Conservation (phyloP, 1,140 invertebrate species). For the Drosophila kurseongensis region DNA sequence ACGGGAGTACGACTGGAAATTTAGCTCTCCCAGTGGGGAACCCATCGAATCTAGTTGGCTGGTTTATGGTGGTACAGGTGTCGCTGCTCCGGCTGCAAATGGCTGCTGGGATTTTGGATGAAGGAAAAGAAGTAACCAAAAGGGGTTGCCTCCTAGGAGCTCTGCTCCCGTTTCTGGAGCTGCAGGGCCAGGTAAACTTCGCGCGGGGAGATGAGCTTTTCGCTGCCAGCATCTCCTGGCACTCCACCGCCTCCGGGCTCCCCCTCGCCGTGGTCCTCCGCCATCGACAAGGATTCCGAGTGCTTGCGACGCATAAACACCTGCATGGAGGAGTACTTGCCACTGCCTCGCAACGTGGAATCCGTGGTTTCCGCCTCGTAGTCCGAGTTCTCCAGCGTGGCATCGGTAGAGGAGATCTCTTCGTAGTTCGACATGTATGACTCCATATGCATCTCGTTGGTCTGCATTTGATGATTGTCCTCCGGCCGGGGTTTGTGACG, state of each 20-base stretch:
- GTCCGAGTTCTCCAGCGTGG: constrained; percentile 19
- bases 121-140: neutral
- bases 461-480: constrained; percentile 5
- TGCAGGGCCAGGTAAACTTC: constrained; percentile 49
- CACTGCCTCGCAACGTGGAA: constrained; percentile 18
- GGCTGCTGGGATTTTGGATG: neutral
- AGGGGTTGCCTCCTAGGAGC: constrained; percentile 11
- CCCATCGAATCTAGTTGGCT: constrained; percentile 9
- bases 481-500: constrained; percentile 41
- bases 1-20: constrained; percentile 52
- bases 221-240: constrained; percentile 1
- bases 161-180: constrained; percentile 33
- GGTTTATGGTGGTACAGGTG: constrained; percentile 6
- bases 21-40: constrained; percentile 37
- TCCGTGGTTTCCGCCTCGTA: constrained; percentile 44
- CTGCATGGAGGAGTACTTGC: constrained; percentile 45
- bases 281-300: neutral
- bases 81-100: constrained; percentile 5
- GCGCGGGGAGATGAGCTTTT: constrained; percentile 52
- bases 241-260: neutral
- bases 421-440: constrained; percentile 52
- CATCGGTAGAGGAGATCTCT: constrained; percentile 22
- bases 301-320: constrained; percentile 64
- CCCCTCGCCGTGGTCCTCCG: constrained; percentile 1
- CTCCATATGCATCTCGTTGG: constrained; percentile 22